These are phyloP conservation scores for Callipepla squamata DNA, from an alignment of 2,113 vertebrate genomes.

Conservation along the genomic window DNA sequence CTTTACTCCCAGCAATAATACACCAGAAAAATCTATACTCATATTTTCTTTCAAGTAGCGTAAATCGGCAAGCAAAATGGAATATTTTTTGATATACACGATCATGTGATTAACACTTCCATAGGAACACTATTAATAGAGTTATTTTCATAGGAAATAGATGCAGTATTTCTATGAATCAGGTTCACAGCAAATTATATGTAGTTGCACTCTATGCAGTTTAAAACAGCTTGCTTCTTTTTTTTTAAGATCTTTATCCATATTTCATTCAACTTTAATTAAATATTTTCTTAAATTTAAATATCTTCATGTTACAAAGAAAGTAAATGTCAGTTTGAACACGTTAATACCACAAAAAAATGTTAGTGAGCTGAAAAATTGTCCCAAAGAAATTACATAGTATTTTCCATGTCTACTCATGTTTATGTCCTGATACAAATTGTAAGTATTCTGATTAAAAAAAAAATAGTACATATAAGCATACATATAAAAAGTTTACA, in stretches of 20 bases:
- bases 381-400: neutral
- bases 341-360: neutral
- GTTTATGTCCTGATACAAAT: neutral
- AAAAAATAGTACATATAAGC: neutral
- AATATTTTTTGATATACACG: neutral
- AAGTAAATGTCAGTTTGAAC: neutral
- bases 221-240: slow-evolving; percentile 33
- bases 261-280: neutral
- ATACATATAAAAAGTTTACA: neutral
- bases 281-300: neutral
- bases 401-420: neutral
- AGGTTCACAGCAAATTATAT: neutral
- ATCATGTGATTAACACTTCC: slow-evolving; percentile 52
- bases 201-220: neutral
- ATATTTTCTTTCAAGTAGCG: slow-evolving; percentile 6
- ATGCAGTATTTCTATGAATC: slow-evolving; percentile 35
- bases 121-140: slow-evolving; percentile 19
- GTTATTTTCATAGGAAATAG: slow-evolving; percentile 4
- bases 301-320: neutral
- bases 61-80: slow-evolving; percentile 21
- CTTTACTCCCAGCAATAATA: neutral
- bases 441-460: neutral
- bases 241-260: neutral
- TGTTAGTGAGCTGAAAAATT: neutral
- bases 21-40: slow-evolving; percentile 35